A percentile compares a stretch with the other conserved stretches of the same genome.
Conservation (phyloP, 1,140 invertebrate genomes). For the Armadillidium nasatum region DNA sequence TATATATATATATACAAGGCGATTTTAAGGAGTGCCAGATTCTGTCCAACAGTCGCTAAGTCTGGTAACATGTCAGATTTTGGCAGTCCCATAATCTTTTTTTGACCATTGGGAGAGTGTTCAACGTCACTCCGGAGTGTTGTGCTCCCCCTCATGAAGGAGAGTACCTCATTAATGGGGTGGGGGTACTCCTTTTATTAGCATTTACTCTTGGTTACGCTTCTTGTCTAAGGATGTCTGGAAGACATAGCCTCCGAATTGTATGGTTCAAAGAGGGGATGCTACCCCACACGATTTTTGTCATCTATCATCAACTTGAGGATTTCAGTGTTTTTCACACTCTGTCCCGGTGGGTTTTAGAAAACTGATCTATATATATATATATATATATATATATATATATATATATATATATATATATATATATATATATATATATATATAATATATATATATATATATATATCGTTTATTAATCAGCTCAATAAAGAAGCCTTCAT, state of each 20-base stretch:
- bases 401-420: slow-evolving; percentile 27
- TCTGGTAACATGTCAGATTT: slow-evolving; percentile 13
- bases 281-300: too few relatives aligned
- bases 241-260: too few relatives aligned
- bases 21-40: background rate
- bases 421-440: slow-evolving; percentile 26
- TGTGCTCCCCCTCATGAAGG: background rate
- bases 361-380: too few relatives aligned
- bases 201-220: too few relatives aligned
- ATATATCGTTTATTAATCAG: background rate
- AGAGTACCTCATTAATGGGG: background rate
- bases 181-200: background rate
- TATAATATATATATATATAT: slow-evolving; percentile 17
- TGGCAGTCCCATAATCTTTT: background rate
- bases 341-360: too few relatives aligned
- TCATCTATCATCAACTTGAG: too few relatives aligned
- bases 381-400: slow-evolving; percentile 21
- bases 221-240: too few relatives aligned
- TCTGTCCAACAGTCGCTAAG: background rate
- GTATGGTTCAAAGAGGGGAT: too few relatives aligned
- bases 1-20: slow-evolving; percentile 18
- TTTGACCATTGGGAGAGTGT: background rate
- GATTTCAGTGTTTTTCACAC: too few relatives aligned
- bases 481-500: too few relatives aligned
- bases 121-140: background rate